Conservation (phyloP, 2,888 invertebrate species). For the Meteorus cinctellus region DNA sequence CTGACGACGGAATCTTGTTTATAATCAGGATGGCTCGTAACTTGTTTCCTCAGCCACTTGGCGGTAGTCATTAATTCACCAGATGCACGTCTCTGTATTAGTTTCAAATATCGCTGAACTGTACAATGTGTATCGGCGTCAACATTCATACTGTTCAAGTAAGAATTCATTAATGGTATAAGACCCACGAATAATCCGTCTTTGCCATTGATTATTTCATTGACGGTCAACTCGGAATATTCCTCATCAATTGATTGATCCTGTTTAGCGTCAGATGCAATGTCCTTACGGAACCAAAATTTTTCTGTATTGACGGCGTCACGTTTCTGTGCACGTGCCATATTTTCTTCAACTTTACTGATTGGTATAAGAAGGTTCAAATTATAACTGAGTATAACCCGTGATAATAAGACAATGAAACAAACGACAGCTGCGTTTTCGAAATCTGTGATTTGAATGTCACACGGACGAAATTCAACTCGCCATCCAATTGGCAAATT, state of each 20-base stretch:
- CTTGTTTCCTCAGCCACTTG: slow-evolving; percentile 94
- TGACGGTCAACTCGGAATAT: slow-evolving; percentile 89
- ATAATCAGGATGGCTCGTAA: slow-evolving; percentile 90
- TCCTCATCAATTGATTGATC: slow-evolving; percentile 74
- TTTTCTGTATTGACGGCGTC: slow-evolving; percentile 88
- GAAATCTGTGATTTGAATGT: slow-evolving; percentile 98
- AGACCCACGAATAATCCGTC: slow-evolving; percentile 94
- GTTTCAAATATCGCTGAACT: slow-evolving; percentile 94
- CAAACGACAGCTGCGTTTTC: slow-evolving; percentile 99
- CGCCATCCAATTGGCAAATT: slow-evolving; percentile 98
- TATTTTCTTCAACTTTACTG: slow-evolving; percentile 98
- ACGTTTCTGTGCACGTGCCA: slow-evolving; percentile 94
- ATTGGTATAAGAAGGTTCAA: slow-evolving; percentile 98
- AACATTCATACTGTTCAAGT: slow-evolving; percentile 95
- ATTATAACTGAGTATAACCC: slow-evolving; percentile 97
- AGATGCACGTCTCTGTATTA: slow-evolving; percentile 90
- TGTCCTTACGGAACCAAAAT: slow-evolving; percentile 95
- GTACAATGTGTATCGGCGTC: slow-evolving; percentile 99
- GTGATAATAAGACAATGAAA: slow-evolving; percentile 96
- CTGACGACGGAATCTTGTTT: slow-evolving; percentile 92
- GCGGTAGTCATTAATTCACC: slow-evolving; percentile 96
- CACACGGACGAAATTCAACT: slow-evolving; percentile 99
- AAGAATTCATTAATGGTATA: slow-evolving; percentile 94
- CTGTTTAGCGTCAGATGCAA: slow-evolving; percentile 76
- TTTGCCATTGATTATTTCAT: slow-evolving; percentile 98